Evolutionary conservation across 2,113 vertebrate species (phyloP).

Genomic region (Tinamus guttatus): DNA sequence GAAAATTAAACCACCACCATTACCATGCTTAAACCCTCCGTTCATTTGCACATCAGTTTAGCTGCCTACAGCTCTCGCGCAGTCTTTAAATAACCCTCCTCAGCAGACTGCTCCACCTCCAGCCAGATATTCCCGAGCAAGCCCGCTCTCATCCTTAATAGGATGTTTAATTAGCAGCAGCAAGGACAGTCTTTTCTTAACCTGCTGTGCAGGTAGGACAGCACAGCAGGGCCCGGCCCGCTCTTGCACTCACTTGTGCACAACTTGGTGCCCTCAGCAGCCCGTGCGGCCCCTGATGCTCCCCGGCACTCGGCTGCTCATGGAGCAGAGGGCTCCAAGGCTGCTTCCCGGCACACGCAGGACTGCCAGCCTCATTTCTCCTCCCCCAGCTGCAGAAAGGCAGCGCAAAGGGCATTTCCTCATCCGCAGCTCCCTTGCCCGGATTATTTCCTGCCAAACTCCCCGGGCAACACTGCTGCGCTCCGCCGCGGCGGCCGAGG

Average conservation of each 20-base stretch:
- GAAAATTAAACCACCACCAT: conserved; percentile 50
- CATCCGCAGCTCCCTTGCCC: background rate
- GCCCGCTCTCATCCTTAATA: conserved; percentile 29
- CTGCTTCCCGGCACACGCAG: conserved; percentile 38
- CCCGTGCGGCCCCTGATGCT: background rate
- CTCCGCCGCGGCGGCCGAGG: background rate
- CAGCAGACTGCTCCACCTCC: conserved; percentile 55
- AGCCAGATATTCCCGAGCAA: conserved; percentile 52
- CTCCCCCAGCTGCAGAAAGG: background rate
- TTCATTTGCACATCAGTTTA: conserved; percentile 59
- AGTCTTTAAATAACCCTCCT: conserved; percentile 66
- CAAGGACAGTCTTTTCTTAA: conserved; percentile 2
- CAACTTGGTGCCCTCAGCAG: conserved; percentile 3
- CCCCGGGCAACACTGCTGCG: conserved; percentile 2
- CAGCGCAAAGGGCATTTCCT: background rate
- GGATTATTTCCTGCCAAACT: background rate
- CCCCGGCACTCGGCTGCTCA: background rate
- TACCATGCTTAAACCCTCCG: conserved; percentile 4
- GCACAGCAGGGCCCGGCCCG: background rate
- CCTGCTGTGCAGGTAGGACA: background rate
- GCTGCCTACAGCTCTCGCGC: conserved; percentile 42
- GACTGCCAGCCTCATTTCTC: conserved; percentile 55
- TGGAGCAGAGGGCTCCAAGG: conserved; percentile 31
- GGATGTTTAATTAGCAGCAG: conserved; percentile 26
- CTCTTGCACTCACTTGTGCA: background rate